Base-by-base conservation (phyloP, 35 echinoderm and acorn worm genomes). In the Lytechinus pictus region DNA sequence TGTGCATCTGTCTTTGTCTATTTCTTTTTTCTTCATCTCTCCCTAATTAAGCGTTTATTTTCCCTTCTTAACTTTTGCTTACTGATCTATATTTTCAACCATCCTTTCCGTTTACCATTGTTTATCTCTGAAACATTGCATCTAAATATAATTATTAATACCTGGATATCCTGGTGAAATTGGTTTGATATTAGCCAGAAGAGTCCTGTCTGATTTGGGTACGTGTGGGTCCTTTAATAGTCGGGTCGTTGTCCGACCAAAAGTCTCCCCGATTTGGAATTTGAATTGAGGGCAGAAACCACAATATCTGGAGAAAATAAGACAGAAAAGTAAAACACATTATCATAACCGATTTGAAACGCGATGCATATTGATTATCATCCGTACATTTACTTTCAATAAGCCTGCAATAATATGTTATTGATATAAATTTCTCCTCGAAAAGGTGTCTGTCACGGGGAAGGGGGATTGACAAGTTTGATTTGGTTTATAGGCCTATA, bases 211-310 rank as follows among this genome's bases (percentile, higher is more conserved):
- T 10, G 98, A 99, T 24, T 96, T 72, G 1, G 98, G 97, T 16
- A 98, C 94, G 52, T 95, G 96, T 0, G 97, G 97, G 91, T 98
- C 97, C 56, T 97, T 99, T 9, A 99, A 79, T 27, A 99, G 94
- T 9, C 95, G 96, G 21, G 98, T 98, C 6, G 98, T 99, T n/a
- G 98, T 99, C 8, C 96, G 92, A 12, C 98, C 98, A 61, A 99
- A 99, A 28, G 98, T 99, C 89, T 99, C 97, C 55, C 98, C 98
- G 28, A 99, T 98, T 95, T 99, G 95, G 66, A 98, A 99, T 57
- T 99, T 99, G 72, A 99, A 99, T 72, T 99, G 98, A n/a, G 98
- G 98, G 86, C 98, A 99, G 92, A 99, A 99, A 57, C 98, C 98
- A 86, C 98, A 96, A 94, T 99, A 99, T 28, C 98, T 99, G 86